These are phyloP conservation scores for Hystrix cristata DNA, from an alignment of 2,113 vertebrate genomes.

Conservation along the genomic window DNA sequence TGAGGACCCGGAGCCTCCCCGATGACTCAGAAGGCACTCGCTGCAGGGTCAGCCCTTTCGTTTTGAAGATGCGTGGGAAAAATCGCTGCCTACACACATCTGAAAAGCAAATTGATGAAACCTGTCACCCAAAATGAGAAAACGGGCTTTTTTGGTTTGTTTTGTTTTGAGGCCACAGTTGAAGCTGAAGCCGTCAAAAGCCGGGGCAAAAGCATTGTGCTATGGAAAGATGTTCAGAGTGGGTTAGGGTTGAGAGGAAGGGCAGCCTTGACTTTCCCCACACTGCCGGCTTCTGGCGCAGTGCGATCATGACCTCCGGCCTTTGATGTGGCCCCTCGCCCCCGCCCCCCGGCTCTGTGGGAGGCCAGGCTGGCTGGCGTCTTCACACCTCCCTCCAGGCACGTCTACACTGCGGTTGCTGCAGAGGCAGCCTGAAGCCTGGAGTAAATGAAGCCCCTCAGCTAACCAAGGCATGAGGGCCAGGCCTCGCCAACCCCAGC, in stretches of 20 bases:
- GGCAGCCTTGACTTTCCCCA: constrained; percentile 56
- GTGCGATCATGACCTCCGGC: fast-evolving
- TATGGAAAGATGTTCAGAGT: background rate
- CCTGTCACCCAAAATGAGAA: background rate
- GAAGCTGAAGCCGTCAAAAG: background rate
- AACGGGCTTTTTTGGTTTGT: background rate
- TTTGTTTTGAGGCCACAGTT: background rate
- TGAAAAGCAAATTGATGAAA: background rate
- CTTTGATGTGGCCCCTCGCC: background rate
- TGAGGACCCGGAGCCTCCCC: background rate
- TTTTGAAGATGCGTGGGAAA: constrained; percentile 75
- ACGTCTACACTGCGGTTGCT: background rate
- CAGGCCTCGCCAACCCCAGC: background rate
- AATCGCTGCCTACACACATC: background rate
- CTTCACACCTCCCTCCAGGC: background rate
- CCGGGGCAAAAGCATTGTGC: background rate
- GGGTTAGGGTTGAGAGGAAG: constrained; percentile 53
- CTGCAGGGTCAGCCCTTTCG: background rate
- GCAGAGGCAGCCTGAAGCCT: background rate
- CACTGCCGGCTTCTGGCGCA: background rate
- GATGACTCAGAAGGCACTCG: constrained; percentile 44
- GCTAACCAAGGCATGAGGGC: background rate
- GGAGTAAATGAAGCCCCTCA: background rate
- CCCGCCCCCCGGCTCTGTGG: fast-evolving
- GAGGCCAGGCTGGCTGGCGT: background rate